Evolutionary conservation across 2,888 invertebrate genomes (phyloP).

Genomic region (Zaprionus obscuricornis): DNA sequence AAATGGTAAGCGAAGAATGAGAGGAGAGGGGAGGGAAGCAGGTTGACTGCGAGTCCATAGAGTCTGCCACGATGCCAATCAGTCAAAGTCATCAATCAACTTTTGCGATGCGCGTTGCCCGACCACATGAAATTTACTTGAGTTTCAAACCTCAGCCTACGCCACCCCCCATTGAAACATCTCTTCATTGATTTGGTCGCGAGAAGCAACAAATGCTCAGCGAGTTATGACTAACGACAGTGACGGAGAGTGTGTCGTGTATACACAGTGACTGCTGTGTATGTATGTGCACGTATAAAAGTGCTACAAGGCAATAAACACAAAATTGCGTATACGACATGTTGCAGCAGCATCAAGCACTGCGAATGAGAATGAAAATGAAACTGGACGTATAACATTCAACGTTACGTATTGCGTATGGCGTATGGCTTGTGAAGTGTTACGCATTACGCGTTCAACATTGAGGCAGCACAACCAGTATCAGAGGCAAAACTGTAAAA

Average conservation of each 20-base stretch:
- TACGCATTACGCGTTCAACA: background rate
- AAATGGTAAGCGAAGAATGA: background rate
- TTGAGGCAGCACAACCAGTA: too few relatives aligned
- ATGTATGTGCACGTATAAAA: slow-evolving; percentile 38
- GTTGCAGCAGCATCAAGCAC: slow-evolving; percentile 52
- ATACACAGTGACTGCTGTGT: too few relatives aligned
- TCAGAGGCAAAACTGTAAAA: slow-evolving; percentile 60
- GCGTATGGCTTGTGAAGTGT: background rate
- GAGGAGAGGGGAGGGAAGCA: too few relatives aligned
- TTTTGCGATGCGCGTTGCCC: slow-evolving; percentile 31
- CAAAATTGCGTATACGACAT: slow-evolving; percentile 66
- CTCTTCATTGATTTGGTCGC: slow-evolving; percentile 41
- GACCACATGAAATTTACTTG: slow-evolving; percentile 41
- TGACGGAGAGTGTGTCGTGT: slow-evolving; percentile 9
- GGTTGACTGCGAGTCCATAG: too few relatives aligned
- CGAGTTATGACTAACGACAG: slow-evolving; percentile 42
- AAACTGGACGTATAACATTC: slow-evolving; percentile 14
- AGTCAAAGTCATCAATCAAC: slow-evolving; percentile 66
- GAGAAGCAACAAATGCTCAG: slow-evolving; percentile 45
- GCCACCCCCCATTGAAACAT: background rate
- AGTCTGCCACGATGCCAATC: slow-evolving; percentile 41
- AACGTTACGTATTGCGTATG: too few relatives aligned
- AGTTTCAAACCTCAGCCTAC: slow-evolving; percentile 19
- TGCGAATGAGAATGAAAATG: background rate
- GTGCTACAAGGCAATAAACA: slow-evolving; percentile 65